These are phyloP conservation scores for Meteorus sp. DNA, from an alignment of 1,140 invertebrate genomes.

Conservation along the genomic window DNA sequence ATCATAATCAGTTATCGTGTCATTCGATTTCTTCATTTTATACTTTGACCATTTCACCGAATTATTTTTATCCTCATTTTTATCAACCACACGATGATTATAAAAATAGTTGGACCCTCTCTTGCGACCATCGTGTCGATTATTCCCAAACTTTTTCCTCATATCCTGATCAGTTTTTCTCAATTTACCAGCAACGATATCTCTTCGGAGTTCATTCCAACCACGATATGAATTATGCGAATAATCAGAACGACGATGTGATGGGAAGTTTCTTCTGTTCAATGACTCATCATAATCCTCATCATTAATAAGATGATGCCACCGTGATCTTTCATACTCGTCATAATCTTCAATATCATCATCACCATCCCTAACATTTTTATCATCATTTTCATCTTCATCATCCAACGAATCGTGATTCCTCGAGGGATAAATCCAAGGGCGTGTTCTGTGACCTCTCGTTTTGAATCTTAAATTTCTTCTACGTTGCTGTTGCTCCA, in stretches of 20 bases:
- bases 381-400: neutral
- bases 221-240: neutral
- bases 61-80: too few relatives aligned
- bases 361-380: too few relatives aligned
- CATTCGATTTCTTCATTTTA: too few relatives aligned
- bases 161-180: neutral
- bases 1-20: neutral
- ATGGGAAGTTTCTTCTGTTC: neutral
- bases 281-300: neutral
- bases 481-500: neutral
- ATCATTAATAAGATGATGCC: neutral
- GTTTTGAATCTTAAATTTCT: constrained; percentile 2
- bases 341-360: constrained; percentile 6
- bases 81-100: too few relatives aligned
- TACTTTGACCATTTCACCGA: too few relatives aligned
- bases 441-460: constrained; percentile 19
- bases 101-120: too few relatives aligned
- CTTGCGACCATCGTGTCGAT: too few relatives aligned
- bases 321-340: neutral
- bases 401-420: constrained; percentile 3
- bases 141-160: too few relatives aligned
- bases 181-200: neutral
- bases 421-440: constrained; percentile 5
- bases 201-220: neutral
- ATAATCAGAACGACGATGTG: neutral